Base-by-base conservation (phyloP, 2,888 invertebrate species). In the Macrosoma leucophasiata region DNA sequence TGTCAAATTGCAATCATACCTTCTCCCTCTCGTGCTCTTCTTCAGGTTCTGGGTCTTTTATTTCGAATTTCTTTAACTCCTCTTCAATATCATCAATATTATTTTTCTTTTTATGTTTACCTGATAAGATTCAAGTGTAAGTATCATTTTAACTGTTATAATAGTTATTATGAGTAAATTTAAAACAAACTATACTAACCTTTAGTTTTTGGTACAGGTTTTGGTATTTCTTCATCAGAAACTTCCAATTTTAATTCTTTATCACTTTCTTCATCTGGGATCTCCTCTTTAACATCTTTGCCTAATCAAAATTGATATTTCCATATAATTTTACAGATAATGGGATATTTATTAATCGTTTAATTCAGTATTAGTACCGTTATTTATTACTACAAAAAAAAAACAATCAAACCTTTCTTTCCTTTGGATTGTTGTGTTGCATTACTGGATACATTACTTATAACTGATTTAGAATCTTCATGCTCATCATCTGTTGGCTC, bases 401-500 rank as follows among this genome's bases (percentile, higher is more conserved):
- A n/a, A n/a, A n/a, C n/a, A n/a, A n/a, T 24, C 6, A 23, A 31
- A 76, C 77, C 75, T 63, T 77, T 76, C 57, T 74, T 76, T 35
- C 59, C 63, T 42, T 75, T 78, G 9, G 60, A 32, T 39, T 74
- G 75, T 47, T 69, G 73, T 9, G 61, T 48, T 21, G 61, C 46
- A 43, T 59, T 73, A 52, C 65, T 76, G 14, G 77, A 75, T 3
- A 69, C 66, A 65, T 73, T 71, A 50, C 72, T 76, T 4, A 71
- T 61, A 39, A 81, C 65, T 27, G 75, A 75, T 36, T 74, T 74
- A 5, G 66, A 55, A 36, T 77, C 67, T 51, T 73, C 77, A 34
- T 64, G 58, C 12, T 77, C 78, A 33, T 87, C 86, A 43, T 86
- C 87, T 33, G 86, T 85, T 50, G 84, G 84, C 39, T 85, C 86